These are phyloP conservation scores for Beaufortia kweichowensis DNA, from an alignment of 2,113 vertebrate genomes.

Conservation along the genomic window DNA sequence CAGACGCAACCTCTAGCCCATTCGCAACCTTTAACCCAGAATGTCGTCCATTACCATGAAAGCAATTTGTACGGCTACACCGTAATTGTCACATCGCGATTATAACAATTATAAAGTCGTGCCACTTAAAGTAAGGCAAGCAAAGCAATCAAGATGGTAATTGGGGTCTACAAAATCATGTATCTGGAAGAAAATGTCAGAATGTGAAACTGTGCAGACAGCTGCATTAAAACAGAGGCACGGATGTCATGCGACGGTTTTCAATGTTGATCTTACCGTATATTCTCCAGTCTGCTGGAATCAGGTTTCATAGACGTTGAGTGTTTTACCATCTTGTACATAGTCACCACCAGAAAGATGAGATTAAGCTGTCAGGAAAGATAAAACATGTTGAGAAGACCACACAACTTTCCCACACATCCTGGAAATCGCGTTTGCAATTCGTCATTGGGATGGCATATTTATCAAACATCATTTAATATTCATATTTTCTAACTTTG, in stretches of 20 bases:
- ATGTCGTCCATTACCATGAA: constrained; percentile 10
- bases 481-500: constrained; percentile 11
- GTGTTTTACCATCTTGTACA: constrained; percentile 99
- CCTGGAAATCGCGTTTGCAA: constrained; percentile 45
- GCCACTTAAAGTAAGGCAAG: background rate
- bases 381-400: constrained; percentile 65
- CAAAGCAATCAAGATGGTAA: constrained; percentile 11
- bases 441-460: constrained; percentile 38
- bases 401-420: constrained; percentile 60
- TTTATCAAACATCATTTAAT: constrained; percentile 42
- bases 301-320: constrained; percentile 98
- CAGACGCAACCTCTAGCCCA: constrained; percentile 23
- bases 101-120: constrained; percentile 6
- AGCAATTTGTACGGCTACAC: background rate
- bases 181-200: constrained; percentile 1
- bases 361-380: constrained; percentile 95
- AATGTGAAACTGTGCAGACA: background rate
- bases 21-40: constrained; percentile 29
- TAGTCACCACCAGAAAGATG: constrained; percentile 95
- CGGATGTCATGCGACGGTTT: constrained; percentile 13
- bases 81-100: constrained; percentile 21
- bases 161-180: background rate
- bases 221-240: background rate
- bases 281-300: constrained; percentile 97
- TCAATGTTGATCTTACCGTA: constrained; percentile 85